These are phyloP conservation scores for Phalacrocorax carbo DNA, from an alignment of 2,113 vertebrate genomes.

Conservation along the genomic window DNA sequence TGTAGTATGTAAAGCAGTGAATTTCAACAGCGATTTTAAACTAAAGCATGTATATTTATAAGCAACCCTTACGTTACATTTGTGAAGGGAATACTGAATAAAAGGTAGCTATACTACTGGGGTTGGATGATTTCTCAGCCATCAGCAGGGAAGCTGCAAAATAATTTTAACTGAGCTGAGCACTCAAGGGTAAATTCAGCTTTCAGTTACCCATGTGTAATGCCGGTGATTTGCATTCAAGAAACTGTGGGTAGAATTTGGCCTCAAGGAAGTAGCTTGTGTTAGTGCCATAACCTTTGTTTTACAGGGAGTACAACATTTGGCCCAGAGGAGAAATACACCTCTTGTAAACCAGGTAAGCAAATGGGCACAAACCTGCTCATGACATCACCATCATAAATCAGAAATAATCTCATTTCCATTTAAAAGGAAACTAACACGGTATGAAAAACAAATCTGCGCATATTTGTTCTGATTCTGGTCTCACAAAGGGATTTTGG, in stretches of 20 bases:
- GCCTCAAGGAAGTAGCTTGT: conserved; percentile 17
- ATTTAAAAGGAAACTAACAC: background rate
- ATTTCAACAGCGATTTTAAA: conserved; percentile 17
- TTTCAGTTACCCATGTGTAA: conserved; percentile 43
- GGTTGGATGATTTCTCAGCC: conserved; percentile 37
- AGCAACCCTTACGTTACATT: background rate
- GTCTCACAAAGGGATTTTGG: background rate
- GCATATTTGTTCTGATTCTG: background rate
- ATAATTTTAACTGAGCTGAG: conserved; percentile 53
- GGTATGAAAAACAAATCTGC: background rate
- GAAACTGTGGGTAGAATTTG: conserved; percentile 24
- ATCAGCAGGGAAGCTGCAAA: conserved; percentile 51
- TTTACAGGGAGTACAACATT: conserved; percentile 30
- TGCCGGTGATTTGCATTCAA: conserved; percentile 49
- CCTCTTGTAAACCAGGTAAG: conserved; percentile 31
- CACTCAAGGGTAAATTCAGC: conserved; percentile 53
- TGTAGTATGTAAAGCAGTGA: background rate
- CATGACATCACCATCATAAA: background rate
- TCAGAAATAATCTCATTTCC: background rate
- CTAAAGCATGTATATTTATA: conserved; percentile 55
- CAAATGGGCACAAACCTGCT: background rate
- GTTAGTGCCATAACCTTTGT: conserved; percentile 50
- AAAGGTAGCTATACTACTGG: conserved; percentile 3
- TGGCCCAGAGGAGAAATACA: conserved; percentile 16
- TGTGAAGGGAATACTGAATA: conserved; percentile 43